Conservation (phyloP, 2,113 vertebrate genomes). For the Cranoglanis bouderius region DNA sequence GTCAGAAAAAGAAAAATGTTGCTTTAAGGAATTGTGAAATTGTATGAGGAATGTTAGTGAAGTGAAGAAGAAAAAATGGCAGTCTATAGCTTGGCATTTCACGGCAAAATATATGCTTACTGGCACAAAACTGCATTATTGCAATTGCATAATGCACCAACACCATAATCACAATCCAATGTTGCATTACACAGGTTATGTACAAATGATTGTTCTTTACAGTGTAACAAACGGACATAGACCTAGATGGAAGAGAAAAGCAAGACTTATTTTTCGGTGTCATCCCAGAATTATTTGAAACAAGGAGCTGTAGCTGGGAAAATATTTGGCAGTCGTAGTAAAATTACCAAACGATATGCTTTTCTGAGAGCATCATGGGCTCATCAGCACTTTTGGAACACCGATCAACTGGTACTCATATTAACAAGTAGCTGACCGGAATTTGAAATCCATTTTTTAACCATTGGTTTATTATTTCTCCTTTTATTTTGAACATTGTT, state of each 20-base stretch:
- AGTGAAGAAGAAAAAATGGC: not conserved
- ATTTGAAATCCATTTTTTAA: not conserved
- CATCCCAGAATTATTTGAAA: not conserved
- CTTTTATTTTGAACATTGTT: not conserved
- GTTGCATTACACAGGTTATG: not conserved
- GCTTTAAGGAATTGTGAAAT: not conserved
- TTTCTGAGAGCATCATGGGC: not conserved
- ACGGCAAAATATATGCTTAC: not conserved
- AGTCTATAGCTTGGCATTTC: conserved; percentile 9
- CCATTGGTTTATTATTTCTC: not conserved
- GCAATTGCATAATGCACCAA: not conserved
- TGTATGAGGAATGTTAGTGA: not conserved
- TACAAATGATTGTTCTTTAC: not conserved
- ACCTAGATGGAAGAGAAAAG: not conserved
- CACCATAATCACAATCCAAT: not conserved
- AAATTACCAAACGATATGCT: not conserved
- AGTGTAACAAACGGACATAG: not conserved
- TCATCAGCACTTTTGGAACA: not conserved
- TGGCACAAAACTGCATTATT: not conserved
- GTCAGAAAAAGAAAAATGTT: not conserved
- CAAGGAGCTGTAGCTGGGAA: not conserved
- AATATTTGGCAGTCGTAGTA: not conserved
- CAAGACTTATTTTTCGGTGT: not conserved
- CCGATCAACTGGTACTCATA: not conserved
- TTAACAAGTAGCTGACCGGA: not conserved